Percentiles rank a stretch among this genome's conserved stretches.
Evolutionary conservation across 2,113 vertebrate species (phyloP).

Genomic region (Nesogale talazaci): DNA sequence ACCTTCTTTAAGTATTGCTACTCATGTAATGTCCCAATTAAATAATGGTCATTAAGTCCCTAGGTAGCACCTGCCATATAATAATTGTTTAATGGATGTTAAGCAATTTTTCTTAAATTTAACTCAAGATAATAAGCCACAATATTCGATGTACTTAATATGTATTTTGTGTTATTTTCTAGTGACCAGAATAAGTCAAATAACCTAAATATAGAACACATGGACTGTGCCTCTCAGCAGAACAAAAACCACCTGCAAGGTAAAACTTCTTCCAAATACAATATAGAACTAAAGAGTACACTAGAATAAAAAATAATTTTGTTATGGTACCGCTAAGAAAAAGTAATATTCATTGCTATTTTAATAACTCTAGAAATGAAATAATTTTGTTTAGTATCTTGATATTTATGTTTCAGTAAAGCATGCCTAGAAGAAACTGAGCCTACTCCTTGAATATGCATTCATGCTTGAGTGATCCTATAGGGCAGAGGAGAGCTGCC

Average conservation of each 20-base stretch:
- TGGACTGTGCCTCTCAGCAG: conserved; percentile 76
- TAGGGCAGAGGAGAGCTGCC: not conserved
- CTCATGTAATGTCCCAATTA: not conserved
- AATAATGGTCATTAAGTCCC: not conserved
- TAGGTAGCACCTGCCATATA: not conserved
- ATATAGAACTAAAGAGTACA: not conserved
- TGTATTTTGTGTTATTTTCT: conserved; percentile 75
- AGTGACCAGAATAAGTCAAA: conserved; percentile 88
- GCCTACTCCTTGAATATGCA: not conserved
- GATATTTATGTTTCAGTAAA: not conserved
- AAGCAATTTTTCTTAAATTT: conserved; percentile 33
- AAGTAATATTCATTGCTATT: not conserved
- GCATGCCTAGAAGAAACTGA: not conserved
- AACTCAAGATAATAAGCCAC: not conserved
- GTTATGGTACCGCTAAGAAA: not conserved
- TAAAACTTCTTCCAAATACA: conserved; percentile 67
- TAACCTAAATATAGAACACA: conserved; percentile 77
- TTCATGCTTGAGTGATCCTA: not conserved
- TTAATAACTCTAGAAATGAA: not conserved
- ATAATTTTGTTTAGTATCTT: not conserved
- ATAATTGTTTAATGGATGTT: not conserved
- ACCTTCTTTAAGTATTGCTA: not conserved
- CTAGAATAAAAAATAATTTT: not conserved
- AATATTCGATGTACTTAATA: not conserved
- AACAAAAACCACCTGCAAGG: conserved; percentile 81